phyloP scores from a whole-genome alignment of 2,888 invertebrate genomes.

The Brachyopa scutellaris region DNA sequence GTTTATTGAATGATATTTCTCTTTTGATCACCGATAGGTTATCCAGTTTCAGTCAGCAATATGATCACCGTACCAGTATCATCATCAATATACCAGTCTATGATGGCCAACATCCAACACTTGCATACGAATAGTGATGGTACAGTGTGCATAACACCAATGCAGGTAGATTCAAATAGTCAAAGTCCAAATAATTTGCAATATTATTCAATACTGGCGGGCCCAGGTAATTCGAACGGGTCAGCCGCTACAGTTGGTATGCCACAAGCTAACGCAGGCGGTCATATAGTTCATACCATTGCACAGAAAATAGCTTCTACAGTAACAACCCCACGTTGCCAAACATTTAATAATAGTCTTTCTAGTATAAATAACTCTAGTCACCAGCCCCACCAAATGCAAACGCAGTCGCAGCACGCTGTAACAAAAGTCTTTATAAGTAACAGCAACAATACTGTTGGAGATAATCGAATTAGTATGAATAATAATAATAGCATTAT shows the following conservation, averaged over 20 bases:
- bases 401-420: constrained; percentile 63
- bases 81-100: constrained; percentile 97
- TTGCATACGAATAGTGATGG: constrained; percentile 89
- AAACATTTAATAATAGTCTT: constrained; percentile 76
- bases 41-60: constrained; percentile 92
- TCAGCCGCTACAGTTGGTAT: constrained; percentile 29
- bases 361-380: constrained; percentile 77
- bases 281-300: constrained; percentile 69
- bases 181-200: constrained; percentile 74
- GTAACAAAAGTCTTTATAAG: constrained; percentile 74
- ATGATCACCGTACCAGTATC: constrained; percentile 98
- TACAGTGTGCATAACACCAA: constrained; percentile 91
- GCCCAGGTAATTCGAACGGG: constrained; percentile 59
- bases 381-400: constrained; percentile 73
- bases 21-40: constrained; percentile 78
- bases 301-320: constrained; percentile 58
- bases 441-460: constrained; percentile 75
- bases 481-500: constrained; percentile 71
- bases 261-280: constrained; percentile 55
- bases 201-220: constrained; percentile 65
- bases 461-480: constrained; percentile 63
- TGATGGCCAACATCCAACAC: constrained; percentile 94
- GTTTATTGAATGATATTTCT: neutral
- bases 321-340: constrained; percentile 75
- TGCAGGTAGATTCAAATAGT: constrained; percentile 86